Conservation (phyloP, 2,888 invertebrate species). For the Erebia aethiops region DNA sequence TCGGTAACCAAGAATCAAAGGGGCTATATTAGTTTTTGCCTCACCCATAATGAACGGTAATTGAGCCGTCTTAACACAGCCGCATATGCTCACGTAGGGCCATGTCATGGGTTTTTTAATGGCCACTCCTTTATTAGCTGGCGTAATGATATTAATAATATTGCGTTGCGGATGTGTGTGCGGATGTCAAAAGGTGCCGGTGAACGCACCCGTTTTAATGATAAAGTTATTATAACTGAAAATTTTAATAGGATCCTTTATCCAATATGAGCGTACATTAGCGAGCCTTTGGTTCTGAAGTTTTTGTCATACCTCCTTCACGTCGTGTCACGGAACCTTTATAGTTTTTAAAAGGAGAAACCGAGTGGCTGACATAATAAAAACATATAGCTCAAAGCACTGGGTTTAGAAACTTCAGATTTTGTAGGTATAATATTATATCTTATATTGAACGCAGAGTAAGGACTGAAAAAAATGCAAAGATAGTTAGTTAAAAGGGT, state of each 20-base stretch:
- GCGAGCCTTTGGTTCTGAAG: neutral
- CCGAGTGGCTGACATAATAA: no score
- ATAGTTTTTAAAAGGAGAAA: neutral
- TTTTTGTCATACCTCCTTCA: neutral
- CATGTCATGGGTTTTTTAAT: constrained; percentile 27
- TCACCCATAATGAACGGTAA: constrained; percentile 33
- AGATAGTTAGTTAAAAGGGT: no score
- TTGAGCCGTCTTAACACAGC: constrained; percentile 29
- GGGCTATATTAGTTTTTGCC: constrained; percentile 35
- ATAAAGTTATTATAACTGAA: constrained; percentile 15
- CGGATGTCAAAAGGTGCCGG: constrained; percentile 24
- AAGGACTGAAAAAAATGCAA: no score
- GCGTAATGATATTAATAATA: constrained; percentile 28
- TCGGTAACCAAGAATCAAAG: constrained; percentile 33
- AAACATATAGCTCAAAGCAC: no score
- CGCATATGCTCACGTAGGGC: constrained; percentile 33
- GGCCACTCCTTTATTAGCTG: constrained; percentile 22
- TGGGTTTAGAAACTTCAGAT: no score
- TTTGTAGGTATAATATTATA: no score
- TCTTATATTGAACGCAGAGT: no score
- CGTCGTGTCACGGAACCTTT: no score
- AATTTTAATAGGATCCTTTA: constrained; percentile 1
- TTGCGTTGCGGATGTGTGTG: constrained; percentile 12
- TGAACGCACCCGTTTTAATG: neutral
- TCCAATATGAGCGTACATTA: neutral